Base-by-base conservation (phyloP, 2,113 vertebrate species). In the Eurystomus gularis region DNA sequence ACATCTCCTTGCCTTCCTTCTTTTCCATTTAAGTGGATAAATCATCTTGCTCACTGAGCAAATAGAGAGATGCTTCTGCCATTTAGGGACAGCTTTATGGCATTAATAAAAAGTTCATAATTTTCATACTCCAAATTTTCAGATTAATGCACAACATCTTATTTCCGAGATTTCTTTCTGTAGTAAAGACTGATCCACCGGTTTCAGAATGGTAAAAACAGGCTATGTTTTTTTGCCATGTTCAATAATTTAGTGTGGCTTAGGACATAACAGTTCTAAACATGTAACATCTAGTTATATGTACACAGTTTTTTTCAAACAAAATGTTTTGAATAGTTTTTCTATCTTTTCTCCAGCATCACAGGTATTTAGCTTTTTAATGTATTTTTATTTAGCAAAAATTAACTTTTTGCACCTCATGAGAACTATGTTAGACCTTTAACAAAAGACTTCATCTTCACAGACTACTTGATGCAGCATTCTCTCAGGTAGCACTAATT, bases 81-180 rank as follows among this genome's bases (percentile, higher is more conserved):
- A 52, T 82, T 90, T 75, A 57, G 82, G 87, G 57, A 58, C 25
- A 92, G 52, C 89, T 92, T 88, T 82, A 86, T 29, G 90, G 42
- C 24, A 55, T 76, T 88, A 86, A 42, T 58, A 90, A 86, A 81
- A 97, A 77, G 44, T 69, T 90, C 16, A 64, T 91, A 42, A 85
- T 70, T 94, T 92, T 93, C 70, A 58, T 89, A 12, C 6, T 76
- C 64, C 40, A 66, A 84, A 61, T 92, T 83, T 84, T 95, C 64
- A 65, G 78, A 82, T 72, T 79, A 20, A 71, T 61, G 13, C 21
- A 86, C 82, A 94, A 84, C 64, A 55, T 54, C 80, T 88, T 57
- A 54, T 77, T 92, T 64, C 28, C 48, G 16, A 91, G 13, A 2
- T 84, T 93, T 73, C 17, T 88, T 12, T 11, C 17, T 54, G 82